These are phyloP conservation scores for Microchrysa polita DNA, from an alignment of 2,888 invertebrate species.

Conservation along the genomic window DNA sequence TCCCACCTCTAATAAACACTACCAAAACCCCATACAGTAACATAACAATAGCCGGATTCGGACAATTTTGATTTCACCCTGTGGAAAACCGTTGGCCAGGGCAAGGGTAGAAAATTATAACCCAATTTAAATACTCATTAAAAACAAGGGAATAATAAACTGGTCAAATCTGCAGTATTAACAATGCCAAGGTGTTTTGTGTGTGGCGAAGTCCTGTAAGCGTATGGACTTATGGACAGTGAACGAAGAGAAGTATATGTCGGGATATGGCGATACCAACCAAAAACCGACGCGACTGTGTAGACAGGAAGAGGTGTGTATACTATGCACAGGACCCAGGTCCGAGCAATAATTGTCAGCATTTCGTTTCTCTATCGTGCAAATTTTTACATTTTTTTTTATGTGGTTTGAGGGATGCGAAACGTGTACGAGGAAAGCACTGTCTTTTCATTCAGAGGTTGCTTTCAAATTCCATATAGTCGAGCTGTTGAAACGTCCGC, in stretches of 20 bases:
- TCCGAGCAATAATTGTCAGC: not conserved
- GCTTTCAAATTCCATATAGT: not conserved
- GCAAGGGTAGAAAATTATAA: constrained; percentile 48
- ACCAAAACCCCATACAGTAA: not conserved
- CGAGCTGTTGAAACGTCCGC: constrained; percentile 17
- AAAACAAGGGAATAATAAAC: constrained; percentile 43
- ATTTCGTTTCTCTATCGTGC: not conserved
- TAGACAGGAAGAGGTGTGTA: not conserved
- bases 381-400: no score
- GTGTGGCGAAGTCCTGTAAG: not conserved
- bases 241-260: not conserved
- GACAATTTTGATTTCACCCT: constrained; percentile 4
- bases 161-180: constrained; percentile 39
- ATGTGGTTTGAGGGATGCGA: no score
- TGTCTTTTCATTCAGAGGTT: constrained; percentile 7
- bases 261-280: no score
- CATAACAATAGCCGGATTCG: not conserved
- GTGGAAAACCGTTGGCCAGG: constrained; percentile 33
- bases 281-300: not conserved
- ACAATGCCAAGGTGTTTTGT: not conserved
- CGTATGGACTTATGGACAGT: not conserved
- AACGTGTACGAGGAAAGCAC: not conserved
- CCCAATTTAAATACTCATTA: constrained; percentile 50
- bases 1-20: constrained; percentile 38
- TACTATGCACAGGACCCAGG: not conserved